Evolutionary conservation across 92 coral and sea anemone genomes (phyloP), one percentile per base, ranked within the genome.

Genomic region (Pocillopora grandis): DNA sequence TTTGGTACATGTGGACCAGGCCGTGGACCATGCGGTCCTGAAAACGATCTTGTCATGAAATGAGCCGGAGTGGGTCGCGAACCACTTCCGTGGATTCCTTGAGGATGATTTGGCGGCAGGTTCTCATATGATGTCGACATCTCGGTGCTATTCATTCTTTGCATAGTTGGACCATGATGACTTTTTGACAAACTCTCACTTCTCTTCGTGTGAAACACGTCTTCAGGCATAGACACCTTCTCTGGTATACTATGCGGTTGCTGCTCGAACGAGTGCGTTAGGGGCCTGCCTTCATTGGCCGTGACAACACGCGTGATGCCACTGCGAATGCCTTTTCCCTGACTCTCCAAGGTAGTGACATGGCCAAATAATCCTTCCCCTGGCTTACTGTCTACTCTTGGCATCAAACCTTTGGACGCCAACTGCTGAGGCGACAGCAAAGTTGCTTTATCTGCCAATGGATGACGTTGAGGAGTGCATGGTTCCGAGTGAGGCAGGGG

Each of bases 381-480:
- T 10, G 75, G 79, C 63, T 79, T 76, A 76, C 66, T 4, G 57
- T 68, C 78, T 58, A 59, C 78, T 64, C 69, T 65, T 18, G 79
- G 20, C 81, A 78, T 21, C 58, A 42, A 62, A 52, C 85, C 74
- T 37, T 87, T 67, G 0, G 82, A 77, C 12, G 62, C 69, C 63
- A 84, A 37, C 85, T 84, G 87, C 11, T 76, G 80, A 3, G 82
- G 91, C 20, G 92, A 36, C 15, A 90, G 85, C 69, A 90, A 56
- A 56, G 72, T 85, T 57, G 92, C 64, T 58, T 61, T 86, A 16
- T 89, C 84, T 9, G 90, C 87, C 9, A 89, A 87, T 0, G 93
- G 93, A 77, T 89, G 93, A 12, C 98, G 85, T 79, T 92, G 95
- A 1, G 98, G 98, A 56, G 98, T 94, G 36, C 90, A 89, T 3